These are phyloP conservation scores for Dichetophora obliterata DNA, from an alignment of 2,888 invertebrate species.

Conservation along the genomic window DNA sequence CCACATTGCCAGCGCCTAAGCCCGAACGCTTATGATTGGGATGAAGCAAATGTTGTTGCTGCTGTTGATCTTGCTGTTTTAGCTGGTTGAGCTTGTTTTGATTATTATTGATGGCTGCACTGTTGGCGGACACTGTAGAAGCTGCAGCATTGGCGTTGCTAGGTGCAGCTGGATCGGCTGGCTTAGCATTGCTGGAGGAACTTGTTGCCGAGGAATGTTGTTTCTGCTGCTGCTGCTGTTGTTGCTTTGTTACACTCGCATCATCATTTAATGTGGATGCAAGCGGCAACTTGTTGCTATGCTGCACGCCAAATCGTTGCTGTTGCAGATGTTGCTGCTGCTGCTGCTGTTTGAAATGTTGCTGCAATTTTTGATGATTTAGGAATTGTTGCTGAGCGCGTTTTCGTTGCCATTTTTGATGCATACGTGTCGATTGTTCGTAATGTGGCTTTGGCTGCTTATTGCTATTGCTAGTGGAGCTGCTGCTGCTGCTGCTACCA, in stretches of 20 bases:
- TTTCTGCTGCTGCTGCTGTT: conserved; percentile 46
- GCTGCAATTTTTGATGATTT: conserved; percentile 24
- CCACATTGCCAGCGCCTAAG: conserved; percentile 50
- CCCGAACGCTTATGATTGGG: conserved; percentile 66
- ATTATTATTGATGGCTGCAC: conserved; percentile 40
- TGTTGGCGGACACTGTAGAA: conserved; percentile 38
- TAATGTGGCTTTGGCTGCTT: conserved; percentile 48
- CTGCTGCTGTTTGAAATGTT: conserved; percentile 51
- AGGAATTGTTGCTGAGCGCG: conserved; percentile 56
- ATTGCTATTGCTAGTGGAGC: conserved; percentile 39
- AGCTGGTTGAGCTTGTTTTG: conserved; percentile 42
- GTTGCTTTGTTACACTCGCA: conserved; percentile 49
- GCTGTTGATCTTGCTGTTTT: conserved; percentile 50
- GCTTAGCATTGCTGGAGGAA: conserved; percentile 27
- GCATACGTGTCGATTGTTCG: conserved; percentile 57
- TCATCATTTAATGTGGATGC: conserved; percentile 19
- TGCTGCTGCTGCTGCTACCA: conserved; percentile 33
- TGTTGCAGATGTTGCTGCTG: conserved; percentile 44
- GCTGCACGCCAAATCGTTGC: conserved; percentile 17
- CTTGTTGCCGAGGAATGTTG: conserved; percentile 39
- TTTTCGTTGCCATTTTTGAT: conserved; percentile 65
- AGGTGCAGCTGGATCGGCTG: conserved; percentile 33
- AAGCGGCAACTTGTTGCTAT: conserved; percentile 6
- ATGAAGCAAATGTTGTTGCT: conserved; percentile 55
- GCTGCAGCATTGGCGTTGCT: conserved; percentile 27